Base-by-base conservation (phyloP, 1,140 invertebrate genomes). In the Mercenaria mercenaria region DNA sequence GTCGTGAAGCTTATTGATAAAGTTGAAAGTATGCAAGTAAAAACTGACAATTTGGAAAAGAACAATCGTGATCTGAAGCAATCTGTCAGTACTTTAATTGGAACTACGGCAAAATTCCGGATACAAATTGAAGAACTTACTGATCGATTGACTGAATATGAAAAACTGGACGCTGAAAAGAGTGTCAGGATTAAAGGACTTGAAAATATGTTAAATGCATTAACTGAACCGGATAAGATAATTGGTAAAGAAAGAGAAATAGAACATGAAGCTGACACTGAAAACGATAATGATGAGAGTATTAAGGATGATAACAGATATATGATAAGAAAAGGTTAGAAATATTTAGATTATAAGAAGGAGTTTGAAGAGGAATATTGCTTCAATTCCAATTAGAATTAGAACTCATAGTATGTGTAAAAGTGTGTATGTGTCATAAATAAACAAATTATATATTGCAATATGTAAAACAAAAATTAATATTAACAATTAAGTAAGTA, bases 51-150 rank as follows among this genome's bases (percentile, higher is more conserved):
- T 18, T 37, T 82, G 29, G 80, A 82, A 43, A 39, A 59, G 20
- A 39, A 34, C 23, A 52, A 82, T 18, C 32, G 32, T 8, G 37
- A 20, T 10, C n/a, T 82, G 20, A 82, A 61, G 39, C 29, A 61
- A 32, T 82, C 80, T 18, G 34, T 82, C 15, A 64, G 50, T 39
- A 34, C 23, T 0, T 39, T 82, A 0, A 39, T 82, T 1, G 52
- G 52, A 43, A 82, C 80, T 59, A 64, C 37, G 23, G 80, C 80
- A 61, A 50, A 64, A 37, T 82, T 82, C 32, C 47, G 80, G 18
- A 23, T 82, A n/a, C 26, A 82, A n/a, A 64, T 82, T 23, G 29
- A 61, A 13, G 52, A 61, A 13, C 59, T 82, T 0, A 41, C 41
- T 20, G 1, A 80, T 15, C 13, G 50, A 26, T 10, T 80, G 8